Percentiles rank a stretch among this genome's conserved stretches.
Conservation (phyloP, 2,797 vertebrate species). For the Acanthornis magna region DNA sequence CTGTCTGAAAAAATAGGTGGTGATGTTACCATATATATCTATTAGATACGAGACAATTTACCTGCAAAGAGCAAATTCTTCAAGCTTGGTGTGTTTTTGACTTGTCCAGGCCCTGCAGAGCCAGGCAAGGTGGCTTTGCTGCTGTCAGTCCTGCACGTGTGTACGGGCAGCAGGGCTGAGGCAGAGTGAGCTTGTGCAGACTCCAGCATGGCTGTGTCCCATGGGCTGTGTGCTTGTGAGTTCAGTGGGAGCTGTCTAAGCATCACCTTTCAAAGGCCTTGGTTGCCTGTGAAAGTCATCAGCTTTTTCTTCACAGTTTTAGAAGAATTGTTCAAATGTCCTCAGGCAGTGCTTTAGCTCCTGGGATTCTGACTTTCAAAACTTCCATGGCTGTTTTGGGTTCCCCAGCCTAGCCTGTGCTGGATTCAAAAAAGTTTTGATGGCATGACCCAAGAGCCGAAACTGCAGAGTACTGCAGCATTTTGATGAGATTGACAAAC, state of each 20-base stretch:
- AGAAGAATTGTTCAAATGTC: neutral
- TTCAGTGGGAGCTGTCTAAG: neutral
- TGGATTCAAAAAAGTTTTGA: neutral
- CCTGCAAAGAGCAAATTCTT: neutral
- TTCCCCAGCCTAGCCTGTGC: neutral
- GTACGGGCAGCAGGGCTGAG: neutral
- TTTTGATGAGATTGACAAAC: neutral
- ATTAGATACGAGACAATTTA: neutral
- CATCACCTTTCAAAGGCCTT: neutral
- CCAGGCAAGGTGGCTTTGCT: neutral
- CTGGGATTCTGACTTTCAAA: neutral
- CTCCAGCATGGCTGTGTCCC: neutral
- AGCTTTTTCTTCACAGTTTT: neutral
- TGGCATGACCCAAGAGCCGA: neutral
- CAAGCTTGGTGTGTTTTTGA: neutral
- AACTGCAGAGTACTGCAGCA: neutral
- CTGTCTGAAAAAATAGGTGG: neutral
- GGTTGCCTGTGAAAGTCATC: neutral
- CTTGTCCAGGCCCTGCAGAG: neutral
- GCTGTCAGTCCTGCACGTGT: neutral
- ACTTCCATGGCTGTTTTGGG: neutral
- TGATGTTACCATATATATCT: accelerated
- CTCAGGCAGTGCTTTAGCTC: neutral
- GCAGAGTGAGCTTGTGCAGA: neutral
- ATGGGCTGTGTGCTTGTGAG: neutral